A percentile compares a stretch with the other conserved stretches of the same genome.
Conservation (phyloP, 1,140 invertebrate species). For the Dendrolimus punctatus region DNA sequence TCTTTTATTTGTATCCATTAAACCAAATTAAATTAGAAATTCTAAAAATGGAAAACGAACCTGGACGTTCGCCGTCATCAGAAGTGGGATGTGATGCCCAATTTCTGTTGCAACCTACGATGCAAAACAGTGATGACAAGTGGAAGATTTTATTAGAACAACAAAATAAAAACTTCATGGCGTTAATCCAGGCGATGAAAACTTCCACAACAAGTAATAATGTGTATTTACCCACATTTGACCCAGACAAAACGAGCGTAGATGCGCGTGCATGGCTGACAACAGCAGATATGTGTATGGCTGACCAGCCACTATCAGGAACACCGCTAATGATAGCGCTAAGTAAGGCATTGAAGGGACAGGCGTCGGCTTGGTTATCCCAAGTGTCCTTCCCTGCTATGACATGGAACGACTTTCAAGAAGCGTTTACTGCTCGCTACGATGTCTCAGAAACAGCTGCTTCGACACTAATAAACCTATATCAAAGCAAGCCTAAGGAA, state of each 20-base stretch:
- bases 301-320: constrained; percentile 7
- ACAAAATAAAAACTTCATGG: constrained; percentile 10
- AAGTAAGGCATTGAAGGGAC: constrained; percentile 16
- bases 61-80: no score
- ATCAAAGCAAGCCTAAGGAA: constrained; percentile 8
- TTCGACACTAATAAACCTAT: constrained; percentile 10
- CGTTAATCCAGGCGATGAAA: constrained; percentile 3
- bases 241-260: constrained; percentile 13
- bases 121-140: constrained; percentile 2
- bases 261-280: constrained; percentile 13
- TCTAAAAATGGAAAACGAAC: no score
- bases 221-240: constrained; percentile 10
- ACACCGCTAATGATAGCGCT: constrained; percentile 13
- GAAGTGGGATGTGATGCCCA: no score
- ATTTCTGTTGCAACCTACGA: no score
- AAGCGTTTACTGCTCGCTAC: constrained; percentile 6
- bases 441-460: constrained; percentile 21
- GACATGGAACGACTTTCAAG: constrained; percentile 17
- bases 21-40: no score
- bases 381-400: constrained; percentile 14
- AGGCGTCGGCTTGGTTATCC: constrained; percentile 17
- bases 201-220: not conserved
- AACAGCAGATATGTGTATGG: constrained; percentile 17
- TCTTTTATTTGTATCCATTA: no score
- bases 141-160: constrained; percentile 11